Conservation (phyloP, 2,113 vertebrate species). For the Greenwoodochromis staneri region DNA sequence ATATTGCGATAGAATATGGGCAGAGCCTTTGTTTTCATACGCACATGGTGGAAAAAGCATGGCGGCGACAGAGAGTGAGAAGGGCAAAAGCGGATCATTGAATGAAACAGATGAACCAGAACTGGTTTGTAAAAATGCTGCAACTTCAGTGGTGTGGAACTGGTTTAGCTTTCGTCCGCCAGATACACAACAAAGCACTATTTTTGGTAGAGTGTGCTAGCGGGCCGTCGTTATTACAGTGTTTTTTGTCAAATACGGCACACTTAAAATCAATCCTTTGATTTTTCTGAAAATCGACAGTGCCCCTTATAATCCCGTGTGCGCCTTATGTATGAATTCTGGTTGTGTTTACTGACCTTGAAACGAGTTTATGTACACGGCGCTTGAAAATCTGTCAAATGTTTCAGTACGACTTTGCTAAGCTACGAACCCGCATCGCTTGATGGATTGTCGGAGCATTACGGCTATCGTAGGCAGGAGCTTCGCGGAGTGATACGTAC, state of each 20-base stretch:
- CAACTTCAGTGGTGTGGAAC: not conserved
- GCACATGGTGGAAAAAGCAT: too few species aligned
- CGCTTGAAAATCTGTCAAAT: accelerated
- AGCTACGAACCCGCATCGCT: accelerated
- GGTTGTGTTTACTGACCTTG: not conserved
- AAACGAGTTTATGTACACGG: accelerated
- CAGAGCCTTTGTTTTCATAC: too few species aligned
- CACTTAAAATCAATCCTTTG: not conserved
- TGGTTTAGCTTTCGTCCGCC: not conserved
- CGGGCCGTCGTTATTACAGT: accelerated
- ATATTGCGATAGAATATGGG: too few species aligned
- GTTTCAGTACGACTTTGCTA: accelerated
- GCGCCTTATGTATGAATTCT: not conserved
- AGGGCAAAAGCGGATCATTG: too few species aligned
- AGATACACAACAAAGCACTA: not conserved
- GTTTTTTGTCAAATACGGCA: not conserved
- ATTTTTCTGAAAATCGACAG: not conserved
- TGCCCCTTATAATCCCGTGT: accelerated
- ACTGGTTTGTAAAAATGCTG: not conserved
- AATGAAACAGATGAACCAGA: too few species aligned
- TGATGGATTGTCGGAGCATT: not conserved
- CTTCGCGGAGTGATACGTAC: accelerated
- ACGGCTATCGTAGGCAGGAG: accelerated
- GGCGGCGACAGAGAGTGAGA: too few species aligned
- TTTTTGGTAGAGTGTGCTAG: accelerated